Base-by-base conservation (phyloP, 2,888 invertebrate genomes). In the Drymonia ruficornis region DNA sequence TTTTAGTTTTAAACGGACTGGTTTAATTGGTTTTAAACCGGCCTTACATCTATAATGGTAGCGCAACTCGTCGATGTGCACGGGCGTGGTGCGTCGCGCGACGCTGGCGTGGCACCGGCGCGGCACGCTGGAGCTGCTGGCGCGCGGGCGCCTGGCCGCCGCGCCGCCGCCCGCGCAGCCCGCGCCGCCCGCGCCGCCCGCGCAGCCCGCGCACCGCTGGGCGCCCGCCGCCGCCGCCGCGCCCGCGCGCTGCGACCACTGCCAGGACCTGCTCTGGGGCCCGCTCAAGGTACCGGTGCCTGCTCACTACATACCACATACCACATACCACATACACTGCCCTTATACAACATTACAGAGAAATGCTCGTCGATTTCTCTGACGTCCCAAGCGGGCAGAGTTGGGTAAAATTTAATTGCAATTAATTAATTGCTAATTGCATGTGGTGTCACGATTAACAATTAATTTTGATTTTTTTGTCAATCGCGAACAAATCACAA, bases 181-280 rank as follows among this genome's bases (percentile, higher is more conserved):
- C 94, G 96, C 65, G 63, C 71, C 51, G 67, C n/a, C n/a, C n/a
- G 68, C 12, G 48, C 57, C 42, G 95, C 72, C 67, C 78, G 94
- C 97, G n/a, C n/a, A n/a, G n/a, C n/a, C n/a, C n/a, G n/a, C 69
- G 98, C 98, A 81, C 98, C 98, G 49, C 57, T 36, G 95, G 67
- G 58, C 65, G 4, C 63, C 84, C 97, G 50, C 56, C 48, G 49
- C 58, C 42, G 95, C 67, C 78, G 94, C 97, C 69, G 98, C 98
- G 82, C 98, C 98, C 83, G 96, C 97, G 83, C 97, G 97, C 74
- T 99, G 98, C 89, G 98, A 98, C 93, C 95, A 96, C 76, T 99
- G 99, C 89, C 95, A 96, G 34, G 97, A 96, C 82, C 94, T 98
- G 59, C 93, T 98, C 49, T 98, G 98, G 98, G 98, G 98, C 13